Conservation (phyloP, 2,113 vertebrate species). For the Neotragus pygmaeus region DNA sequence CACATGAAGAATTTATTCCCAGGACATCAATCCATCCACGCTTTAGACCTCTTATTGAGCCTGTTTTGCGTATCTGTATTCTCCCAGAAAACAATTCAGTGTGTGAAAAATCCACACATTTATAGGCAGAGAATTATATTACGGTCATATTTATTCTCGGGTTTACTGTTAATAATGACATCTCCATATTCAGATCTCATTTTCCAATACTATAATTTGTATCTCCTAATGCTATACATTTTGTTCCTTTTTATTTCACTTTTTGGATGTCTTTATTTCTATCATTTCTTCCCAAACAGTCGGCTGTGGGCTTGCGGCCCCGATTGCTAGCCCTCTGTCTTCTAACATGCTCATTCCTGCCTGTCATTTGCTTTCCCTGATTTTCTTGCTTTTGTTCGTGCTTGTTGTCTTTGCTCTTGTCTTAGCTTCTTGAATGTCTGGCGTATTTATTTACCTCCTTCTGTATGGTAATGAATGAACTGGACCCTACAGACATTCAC, state of each 20-base stretch:
- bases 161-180: not conserved
- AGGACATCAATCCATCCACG: not conserved
- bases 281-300: not conserved
- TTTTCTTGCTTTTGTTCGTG: not conserved
- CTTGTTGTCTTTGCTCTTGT: not conserved
- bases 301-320: too few relatives aligned
- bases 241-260: not conserved
- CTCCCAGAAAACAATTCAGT: not conserved
- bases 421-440: not conserved
- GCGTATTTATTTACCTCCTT: not conserved
- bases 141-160: not conserved
- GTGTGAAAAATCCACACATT: not conserved
- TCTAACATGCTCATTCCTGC: not conserved
- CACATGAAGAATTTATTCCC: not conserved
- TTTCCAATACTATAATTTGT: not conserved
- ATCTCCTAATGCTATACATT: not conserved
- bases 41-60: not conserved
- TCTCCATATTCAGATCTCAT: not conserved
- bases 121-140: not conserved
- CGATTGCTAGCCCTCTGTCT: not conserved
- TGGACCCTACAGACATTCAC: accelerated
- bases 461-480: not conserved
- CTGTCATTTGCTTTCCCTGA: too few relatives aligned
- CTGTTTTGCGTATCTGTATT: not conserved
- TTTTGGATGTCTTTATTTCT: not conserved